Evolutionary conservation across 2,888 invertebrate genomes (phyloP), one percentile per base, ranked within the genome.

Genomic region (Acanthococcus lagerstroemiae): DNA sequence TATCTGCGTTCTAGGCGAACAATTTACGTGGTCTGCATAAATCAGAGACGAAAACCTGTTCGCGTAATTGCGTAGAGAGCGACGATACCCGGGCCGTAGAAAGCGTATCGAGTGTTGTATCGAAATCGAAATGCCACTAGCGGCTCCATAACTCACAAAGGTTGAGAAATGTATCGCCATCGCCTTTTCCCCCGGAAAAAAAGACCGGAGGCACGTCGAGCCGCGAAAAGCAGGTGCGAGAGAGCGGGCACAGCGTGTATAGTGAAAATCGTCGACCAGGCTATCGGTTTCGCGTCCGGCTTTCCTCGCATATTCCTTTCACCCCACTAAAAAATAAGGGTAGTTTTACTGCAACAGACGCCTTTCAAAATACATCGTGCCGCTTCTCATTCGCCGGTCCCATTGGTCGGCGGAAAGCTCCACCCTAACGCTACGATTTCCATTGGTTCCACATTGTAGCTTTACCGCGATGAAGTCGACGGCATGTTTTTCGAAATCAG

Each of bases 381-480:
- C 46, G 46, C 26, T 26, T 58, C n/a, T 24, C 26, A 1, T 37
- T 48, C 24, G 26, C 26, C 57, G 21, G 52, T 27, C 26, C 37
- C 48, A 61, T 61, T 61, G 61, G 61, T 50, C 48, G 27, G 25
- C 30, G 26, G 15, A 50, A 61, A 48, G 61, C 61, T 61, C 61
- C 61, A 50, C 61, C 61, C 61, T 50, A 22, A 26, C 61, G 61
- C 30, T 50, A 26, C 25, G 27, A 61, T 50, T 61, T 61, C 50
- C 50, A 61, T 61, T 61, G 61, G 61, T 61, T 61, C 61, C 61
- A 61, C 61, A 61, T 61, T 61, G 61, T 61, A 52, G 27, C 61
- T 61, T 61, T 61, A 30, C 52, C 27, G 30, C 50, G 50, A 26
- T 27, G 44, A 61, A 26, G 48, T 52, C 27, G 26, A 19, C 46